These are phyloP conservation scores for Bubo bubo DNA, from an alignment of 2,113 vertebrate genomes.

Conservation along the genomic window DNA sequence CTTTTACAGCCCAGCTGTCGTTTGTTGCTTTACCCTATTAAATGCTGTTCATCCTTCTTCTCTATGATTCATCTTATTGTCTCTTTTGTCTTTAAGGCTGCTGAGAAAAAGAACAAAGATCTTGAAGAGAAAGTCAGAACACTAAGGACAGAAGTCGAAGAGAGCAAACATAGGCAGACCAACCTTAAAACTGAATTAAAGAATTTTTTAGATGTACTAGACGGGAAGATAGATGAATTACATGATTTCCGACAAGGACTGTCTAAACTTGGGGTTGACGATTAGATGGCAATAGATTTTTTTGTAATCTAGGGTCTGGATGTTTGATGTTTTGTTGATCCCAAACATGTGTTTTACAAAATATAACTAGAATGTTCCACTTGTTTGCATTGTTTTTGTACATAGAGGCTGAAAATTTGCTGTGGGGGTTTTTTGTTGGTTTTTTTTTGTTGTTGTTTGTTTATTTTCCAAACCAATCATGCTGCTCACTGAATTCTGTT, in stretches of 20 bases:
- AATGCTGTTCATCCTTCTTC: background rate
- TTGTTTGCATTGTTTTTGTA: slow-evolving; percentile 68
- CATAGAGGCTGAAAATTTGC: slow-evolving; percentile 58
- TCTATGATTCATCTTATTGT: background rate
- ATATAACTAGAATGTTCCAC: slow-evolving; percentile 56
- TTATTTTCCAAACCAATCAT: slow-evolving; percentile 57
- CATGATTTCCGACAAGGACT: slow-evolving; percentile 93
- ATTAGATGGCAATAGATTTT: slow-evolving; percentile 74
- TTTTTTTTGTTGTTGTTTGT: background rate
- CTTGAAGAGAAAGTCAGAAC: slow-evolving; percentile 83
- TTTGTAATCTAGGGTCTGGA: slow-evolving; percentile 53
- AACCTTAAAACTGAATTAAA: slow-evolving; percentile 91
- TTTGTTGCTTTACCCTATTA: background rate
- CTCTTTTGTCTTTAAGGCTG: slow-evolving; percentile 77
- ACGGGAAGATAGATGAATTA: slow-evolving; percentile 94
- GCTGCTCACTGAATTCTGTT: slow-evolving; percentile 68
- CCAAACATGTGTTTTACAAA: slow-evolving; percentile 67
- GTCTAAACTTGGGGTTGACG: slow-evolving; percentile 89
- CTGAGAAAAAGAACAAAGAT: slow-evolving; percentile 87
- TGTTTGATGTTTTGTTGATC: slow-evolving; percentile 66
- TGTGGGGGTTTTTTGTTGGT: background rate
- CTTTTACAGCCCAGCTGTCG: background rate
- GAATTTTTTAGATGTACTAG: slow-evolving; percentile 92
- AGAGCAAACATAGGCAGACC: slow-evolving; percentile 86
- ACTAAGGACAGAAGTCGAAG: slow-evolving; percentile 85